Base-by-base conservation (phyloP, 2,797 vertebrate genomes). In the Clarias pachynema region DNA sequence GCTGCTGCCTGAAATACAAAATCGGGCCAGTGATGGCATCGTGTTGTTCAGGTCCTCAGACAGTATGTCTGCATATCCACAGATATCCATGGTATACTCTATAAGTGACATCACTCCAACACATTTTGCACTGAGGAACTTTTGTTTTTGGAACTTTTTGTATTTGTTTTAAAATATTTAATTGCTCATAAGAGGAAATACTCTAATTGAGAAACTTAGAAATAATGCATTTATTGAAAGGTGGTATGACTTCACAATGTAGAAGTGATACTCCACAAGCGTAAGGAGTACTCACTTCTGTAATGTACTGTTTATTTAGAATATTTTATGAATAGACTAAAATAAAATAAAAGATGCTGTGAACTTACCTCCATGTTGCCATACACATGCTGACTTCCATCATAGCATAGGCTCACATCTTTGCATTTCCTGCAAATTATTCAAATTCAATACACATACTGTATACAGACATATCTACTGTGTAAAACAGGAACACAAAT, bases 331-430 rank as follows among this genome's bases (percentile, higher is more conserved):
- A 60, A 78, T 15, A 73, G 22, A 37, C 34, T 57, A 31, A 31
- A 65, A 18, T 49, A 65, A 37, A 29, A 4, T 49, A 80, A 53
- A 70, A 66, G 20, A 26, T 79, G 16, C 22, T 24, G 57, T 37
- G 29, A 20, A 88, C 89, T 60, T 83, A 94, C 94, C 91, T 85
- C 78, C n/a, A 81, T 29, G 84, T 94, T 94, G 20, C 86, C 89
- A 80, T 93, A 92, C 0, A 91, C 15, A 62, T 75, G 74, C 44
- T 90, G 68, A 73, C 56, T 79, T 34, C 2, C 1, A 12, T 88
- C 70, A n/a, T n/a, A 37, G 0, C 29, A 65, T 44, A 81, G 0
- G 60, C 12, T 60, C 37, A 31, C 0, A 68, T 86, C 86, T 31
- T 74, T 31, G 20, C 40, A 86, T 86, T 88, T 89, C 31, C 93